Evolutionary conservation across 2,888 invertebrate species (phyloP).

Genomic region (Dyspetes luteomarginatus): DNA sequence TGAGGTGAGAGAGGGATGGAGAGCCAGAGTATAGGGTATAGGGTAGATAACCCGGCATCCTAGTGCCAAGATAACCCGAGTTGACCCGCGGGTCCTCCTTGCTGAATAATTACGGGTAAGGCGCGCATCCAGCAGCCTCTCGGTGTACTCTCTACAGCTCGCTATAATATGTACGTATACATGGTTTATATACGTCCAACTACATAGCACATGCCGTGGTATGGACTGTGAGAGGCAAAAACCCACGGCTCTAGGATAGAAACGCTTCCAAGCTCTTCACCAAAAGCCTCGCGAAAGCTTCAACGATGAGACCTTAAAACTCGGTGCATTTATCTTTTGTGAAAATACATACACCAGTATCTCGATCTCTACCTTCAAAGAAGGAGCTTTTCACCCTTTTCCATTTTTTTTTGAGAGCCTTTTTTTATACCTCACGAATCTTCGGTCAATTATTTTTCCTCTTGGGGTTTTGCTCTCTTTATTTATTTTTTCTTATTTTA

Average conservation of each 20-base stretch:
- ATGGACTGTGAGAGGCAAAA: constrained; percentile 27
- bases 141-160: constrained; percentile 74
- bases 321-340: background rate
- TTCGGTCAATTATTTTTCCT: constrained; percentile 29
- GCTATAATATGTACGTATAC: background rate
- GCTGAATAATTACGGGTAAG: constrained; percentile 83
- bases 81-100: constrained; percentile 77
- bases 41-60: constrained; percentile 82
- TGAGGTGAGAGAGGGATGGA: constrained; percentile 60
- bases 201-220: background rate
- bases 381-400: constrained; percentile 7
- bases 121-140: constrained; percentile 79
- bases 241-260: background rate
- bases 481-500: constrained; percentile 67
- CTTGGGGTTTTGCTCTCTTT: constrained; percentile 66
- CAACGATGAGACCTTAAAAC: constrained; percentile 4
- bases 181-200: constrained; percentile 27
- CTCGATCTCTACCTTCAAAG: background rate
- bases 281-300: constrained; percentile 2
- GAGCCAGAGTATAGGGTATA: constrained; percentile 72
- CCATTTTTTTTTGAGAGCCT: background rate
- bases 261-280: background rate
- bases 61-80: constrained; percentile 79
- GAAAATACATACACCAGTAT: background rate
- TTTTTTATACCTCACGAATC: background rate